Percentiles rank a stretch among this genome's conserved stretches.
Evolutionary conservation across 35 echinoderm and acorn worm genomes (phyloP).

Genomic region (Apostichopus japonicus): DNA sequence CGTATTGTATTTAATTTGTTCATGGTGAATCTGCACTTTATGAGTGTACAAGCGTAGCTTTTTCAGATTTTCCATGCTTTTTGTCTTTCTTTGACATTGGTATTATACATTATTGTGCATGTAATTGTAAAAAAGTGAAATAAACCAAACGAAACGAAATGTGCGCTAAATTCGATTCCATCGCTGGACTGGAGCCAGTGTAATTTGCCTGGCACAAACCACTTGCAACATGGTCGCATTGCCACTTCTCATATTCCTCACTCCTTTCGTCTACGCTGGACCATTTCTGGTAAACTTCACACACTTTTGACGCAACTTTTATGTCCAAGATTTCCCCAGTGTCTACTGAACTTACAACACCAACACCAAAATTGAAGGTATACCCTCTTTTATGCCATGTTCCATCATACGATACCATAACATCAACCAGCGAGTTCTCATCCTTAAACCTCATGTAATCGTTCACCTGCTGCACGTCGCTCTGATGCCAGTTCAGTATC

Average conservation of each 20-base stretch:
- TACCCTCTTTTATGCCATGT: constrained; percentile 54
- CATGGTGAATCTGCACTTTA: too few species aligned
- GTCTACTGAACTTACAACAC: constrained; percentile 64
- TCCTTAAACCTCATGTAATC: background rate
- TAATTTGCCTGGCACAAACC: background rate
- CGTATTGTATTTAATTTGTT: too few species aligned
- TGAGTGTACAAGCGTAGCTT: too few species aligned
- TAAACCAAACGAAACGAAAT: constrained; percentile 17
- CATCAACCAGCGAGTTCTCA: constrained; percentile 15
- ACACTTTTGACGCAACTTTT: constrained; percentile 48
- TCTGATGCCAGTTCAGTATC: background rate
- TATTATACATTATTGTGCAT: too few species aligned
- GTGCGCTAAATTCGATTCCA: background rate
- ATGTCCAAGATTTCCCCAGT: constrained; percentile 58
- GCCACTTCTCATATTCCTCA: background rate
- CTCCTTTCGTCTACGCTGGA: background rate
- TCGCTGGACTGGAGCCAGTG: background rate
- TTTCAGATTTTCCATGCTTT: too few species aligned
- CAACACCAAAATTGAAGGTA: constrained; percentile 66
- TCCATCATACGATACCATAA: constrained; percentile 57
- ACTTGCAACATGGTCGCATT: background rate
- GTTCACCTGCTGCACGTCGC: background rate
- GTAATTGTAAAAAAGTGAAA: too few species aligned
- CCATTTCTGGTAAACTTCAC: constrained; percentile 2
- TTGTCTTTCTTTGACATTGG: too few species aligned